Percentiles rank a stretch among this genome's conserved stretches.
Conservation (phyloP, 2,888 invertebrate genomes). For the Limnephilus marmoratus region DNA sequence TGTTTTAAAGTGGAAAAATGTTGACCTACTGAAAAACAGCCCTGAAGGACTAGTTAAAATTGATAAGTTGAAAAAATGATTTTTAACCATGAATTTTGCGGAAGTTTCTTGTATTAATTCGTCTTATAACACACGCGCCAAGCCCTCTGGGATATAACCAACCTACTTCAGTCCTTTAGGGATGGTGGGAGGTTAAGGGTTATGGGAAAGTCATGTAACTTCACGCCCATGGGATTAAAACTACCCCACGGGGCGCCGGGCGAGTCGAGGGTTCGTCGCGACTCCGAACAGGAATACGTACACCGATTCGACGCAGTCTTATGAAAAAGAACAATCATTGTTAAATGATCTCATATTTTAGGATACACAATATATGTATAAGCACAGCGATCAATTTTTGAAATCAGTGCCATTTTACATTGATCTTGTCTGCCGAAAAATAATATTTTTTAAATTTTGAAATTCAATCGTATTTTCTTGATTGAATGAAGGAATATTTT, state of each 20-base stretch:
- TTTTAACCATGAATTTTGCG: neutral
- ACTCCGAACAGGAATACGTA: neutral
- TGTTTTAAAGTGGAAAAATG: no score
- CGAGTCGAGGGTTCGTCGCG: neutral
- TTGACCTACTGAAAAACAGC: no score
- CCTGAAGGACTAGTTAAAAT: no score
- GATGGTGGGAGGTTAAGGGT: neutral
- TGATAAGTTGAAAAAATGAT: no score
- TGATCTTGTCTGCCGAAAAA: no score
- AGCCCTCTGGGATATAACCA: neutral
- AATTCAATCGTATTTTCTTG: no score
- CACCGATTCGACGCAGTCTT: neutral
- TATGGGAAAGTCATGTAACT: neutral
- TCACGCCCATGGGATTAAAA: constrained; percentile 31
- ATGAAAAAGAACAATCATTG: neutral
- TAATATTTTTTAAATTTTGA: no score
- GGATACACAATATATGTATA: no score
- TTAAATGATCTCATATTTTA: neutral
- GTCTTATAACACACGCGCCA: neutral
- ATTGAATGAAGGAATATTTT: no score
- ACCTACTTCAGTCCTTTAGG: neutral
- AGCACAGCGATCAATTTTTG: no score
- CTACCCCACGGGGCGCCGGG: neutral
- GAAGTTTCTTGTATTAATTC: neutral
- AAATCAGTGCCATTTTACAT: no score